phyloP scores from a whole-genome alignment of 2,797 vertebrate species.

The Malurus splendens region DNA sequence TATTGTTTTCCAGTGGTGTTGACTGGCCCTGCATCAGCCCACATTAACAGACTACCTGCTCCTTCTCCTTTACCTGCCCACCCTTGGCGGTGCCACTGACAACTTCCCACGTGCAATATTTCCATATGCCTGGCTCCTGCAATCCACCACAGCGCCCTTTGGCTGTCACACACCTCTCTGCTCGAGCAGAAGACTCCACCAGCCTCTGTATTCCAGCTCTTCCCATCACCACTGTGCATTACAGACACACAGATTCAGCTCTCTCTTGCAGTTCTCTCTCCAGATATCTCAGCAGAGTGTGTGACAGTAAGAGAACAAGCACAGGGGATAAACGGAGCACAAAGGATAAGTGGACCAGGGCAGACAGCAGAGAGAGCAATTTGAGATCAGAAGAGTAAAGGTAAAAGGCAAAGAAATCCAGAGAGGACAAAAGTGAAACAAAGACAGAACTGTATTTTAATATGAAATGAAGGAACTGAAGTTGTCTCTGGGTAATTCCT shows the following conservation, averaged over 20 bases:
- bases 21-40: accelerated
- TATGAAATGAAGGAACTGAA: not conserved
- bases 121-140: accelerated
- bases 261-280: not conserved
- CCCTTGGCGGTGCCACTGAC: not conserved
- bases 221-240: not conserved
- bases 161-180: not conserved
- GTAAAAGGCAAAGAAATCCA: not conserved
- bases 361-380: not conserved
- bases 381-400: not conserved
- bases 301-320: not conserved
- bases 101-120: not conserved
- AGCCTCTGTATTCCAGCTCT: not conserved
- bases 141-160: not conserved
- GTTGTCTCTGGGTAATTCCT: not conserved
- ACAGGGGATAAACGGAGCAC: not conserved
- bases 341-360: not conserved
- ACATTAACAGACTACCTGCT: not conserved
- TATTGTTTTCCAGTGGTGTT: not conserved
- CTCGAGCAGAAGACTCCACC: not conserved
- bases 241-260: accelerated
- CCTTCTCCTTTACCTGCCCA: not conserved
- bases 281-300: not conserved
- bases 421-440: not conserved
- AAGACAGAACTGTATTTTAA: not conserved